These are phyloP conservation scores for Achlya flavicornis DNA, from an alignment of 2,888 invertebrate genomes.

Conservation along the genomic window DNA sequence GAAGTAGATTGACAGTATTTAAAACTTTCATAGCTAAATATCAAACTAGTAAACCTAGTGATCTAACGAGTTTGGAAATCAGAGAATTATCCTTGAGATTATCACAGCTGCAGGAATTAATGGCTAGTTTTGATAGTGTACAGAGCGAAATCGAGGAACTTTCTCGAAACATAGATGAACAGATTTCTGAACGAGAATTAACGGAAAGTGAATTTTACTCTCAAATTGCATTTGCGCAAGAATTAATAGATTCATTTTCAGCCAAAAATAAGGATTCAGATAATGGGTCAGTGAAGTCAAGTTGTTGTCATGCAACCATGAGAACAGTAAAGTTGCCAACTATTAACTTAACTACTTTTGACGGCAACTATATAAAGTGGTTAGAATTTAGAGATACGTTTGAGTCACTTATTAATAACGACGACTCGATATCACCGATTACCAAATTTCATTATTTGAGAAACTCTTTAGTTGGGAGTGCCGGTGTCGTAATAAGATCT, in stretches of 20 bases:
- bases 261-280: constrained; percentile 8
- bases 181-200: constrained; percentile 8
- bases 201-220: constrained; percentile 11
- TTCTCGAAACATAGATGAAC: constrained; percentile 9
- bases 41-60: too few species aligned
- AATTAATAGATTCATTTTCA: constrained; percentile 9
- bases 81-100: too few species aligned
- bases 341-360: constrained; percentile 23
- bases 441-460: constrained; percentile 34
- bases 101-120: too few species aligned
- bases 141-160: constrained; percentile 10
- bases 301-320: too few species aligned
- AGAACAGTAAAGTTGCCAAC: too few species aligned
- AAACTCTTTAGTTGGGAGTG: constrained; percentile 25
- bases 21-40: too few species aligned
- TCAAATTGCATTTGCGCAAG: constrained; percentile 9
- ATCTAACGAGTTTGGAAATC: too few species aligned
- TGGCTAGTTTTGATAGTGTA: too few species aligned
- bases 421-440: constrained; percentile 25
- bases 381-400: constrained; percentile 30
- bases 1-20: too few species aligned
- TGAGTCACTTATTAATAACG: constrained; percentile 27
- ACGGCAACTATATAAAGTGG: constrained; percentile 26
- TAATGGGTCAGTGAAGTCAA: background rate
- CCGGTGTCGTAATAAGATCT: constrained; percentile 14